A percentile compares a stretch with the other conserved stretches of the same genome.
Conservation (phyloP, 2,113 vertebrate genomes). For the Notothenia coriiceps region DNA sequence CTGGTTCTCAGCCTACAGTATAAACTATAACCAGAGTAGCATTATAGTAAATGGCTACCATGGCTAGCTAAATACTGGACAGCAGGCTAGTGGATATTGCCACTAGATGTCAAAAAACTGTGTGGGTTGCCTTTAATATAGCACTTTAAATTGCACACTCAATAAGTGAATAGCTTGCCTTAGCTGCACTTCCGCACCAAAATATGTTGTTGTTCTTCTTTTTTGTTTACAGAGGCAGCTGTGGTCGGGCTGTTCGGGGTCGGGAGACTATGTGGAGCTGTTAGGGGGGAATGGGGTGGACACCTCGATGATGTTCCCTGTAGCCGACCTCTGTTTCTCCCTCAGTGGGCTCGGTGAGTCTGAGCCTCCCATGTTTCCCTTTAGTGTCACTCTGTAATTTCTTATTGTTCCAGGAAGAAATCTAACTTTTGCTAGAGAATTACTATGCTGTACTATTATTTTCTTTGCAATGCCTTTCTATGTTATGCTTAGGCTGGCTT, state of each 20-base stretch:
- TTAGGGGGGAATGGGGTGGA: slow-evolving; percentile 93
- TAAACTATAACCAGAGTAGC: too few relatives aligned
- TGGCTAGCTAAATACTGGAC: too few relatives aligned
- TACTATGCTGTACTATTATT: not conserved
- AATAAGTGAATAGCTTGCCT: not conserved
- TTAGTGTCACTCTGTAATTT: not conserved
- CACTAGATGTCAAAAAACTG: too few relatives aligned
- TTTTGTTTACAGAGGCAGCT: slow-evolving; percentile 84
- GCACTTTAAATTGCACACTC: not conserved
- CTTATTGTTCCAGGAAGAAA: not conserved
- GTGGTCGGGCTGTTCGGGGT: slow-evolving; percentile 85
- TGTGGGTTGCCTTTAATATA: not conserved
- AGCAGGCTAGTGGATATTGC: too few relatives aligned
- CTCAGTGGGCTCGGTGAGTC: slow-evolving; percentile 91
- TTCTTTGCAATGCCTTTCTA: too few relatives aligned
- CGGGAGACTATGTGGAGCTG: slow-evolving; percentile 93
- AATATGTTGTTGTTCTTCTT: slow-evolving; percentile 3
- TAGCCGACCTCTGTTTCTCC: slow-evolving; percentile 94
- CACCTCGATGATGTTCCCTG: slow-evolving; percentile 93
- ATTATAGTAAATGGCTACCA: too few relatives aligned
- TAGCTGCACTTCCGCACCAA: not conserved
- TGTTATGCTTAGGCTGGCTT: not conserved
- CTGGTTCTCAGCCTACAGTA: too few relatives aligned
- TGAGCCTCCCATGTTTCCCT: not conserved
- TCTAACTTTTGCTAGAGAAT: not conserved